Evolutionary conservation across 2,888 invertebrate species (phyloP), one percentile per base, ranked within the genome.

Genomic region (Alentia gelatinosa): DNA sequence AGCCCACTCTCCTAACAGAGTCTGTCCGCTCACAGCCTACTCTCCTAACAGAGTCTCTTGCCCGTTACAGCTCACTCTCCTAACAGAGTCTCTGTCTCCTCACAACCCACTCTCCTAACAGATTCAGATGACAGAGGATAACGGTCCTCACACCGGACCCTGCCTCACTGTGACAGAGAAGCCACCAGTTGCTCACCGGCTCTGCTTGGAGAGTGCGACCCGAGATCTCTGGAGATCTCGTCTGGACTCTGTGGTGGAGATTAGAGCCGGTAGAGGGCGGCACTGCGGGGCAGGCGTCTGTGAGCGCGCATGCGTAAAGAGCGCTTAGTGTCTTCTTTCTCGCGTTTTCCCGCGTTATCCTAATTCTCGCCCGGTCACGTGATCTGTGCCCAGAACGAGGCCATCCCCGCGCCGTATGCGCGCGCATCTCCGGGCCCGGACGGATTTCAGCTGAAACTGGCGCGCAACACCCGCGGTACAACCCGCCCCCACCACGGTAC

Each of bases 281-380:
- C n/a, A 79, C 39, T 79, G 79, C 35, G 35, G 15, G 79, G n/a
- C n/a, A n/a, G 37, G 5, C 1, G 37, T 1, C 79, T 39, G 79
- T 79, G 79, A 15, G 23, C 15, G 37, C 39, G 79, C 79, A 35
- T 79, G 39, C 79, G 39, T 79, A 79, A 79, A 39, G 3, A 19
- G 37, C 39, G 19, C 35, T 79, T 79, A 79, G 30, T 35, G 37
- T 1, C 35, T 37, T 26, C 79, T 79, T 79, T 39, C 35, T 79
- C 79, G 39, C 39, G 39, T 79, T 79, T 35, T 79, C 23, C 23
- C 1, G 79, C 37, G 35, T 79, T 79, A 79, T 79, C 79, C 35
- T 37, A 79, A 79, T 39, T 79, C 79, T 79, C 35, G 35, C 79
- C 39, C 35, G 79, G 37, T 79, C 35, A 79, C 79, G 19, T 79